Conservation (phyloP, 2,888 invertebrate species). For the Drosophila anomalipes region DNA sequence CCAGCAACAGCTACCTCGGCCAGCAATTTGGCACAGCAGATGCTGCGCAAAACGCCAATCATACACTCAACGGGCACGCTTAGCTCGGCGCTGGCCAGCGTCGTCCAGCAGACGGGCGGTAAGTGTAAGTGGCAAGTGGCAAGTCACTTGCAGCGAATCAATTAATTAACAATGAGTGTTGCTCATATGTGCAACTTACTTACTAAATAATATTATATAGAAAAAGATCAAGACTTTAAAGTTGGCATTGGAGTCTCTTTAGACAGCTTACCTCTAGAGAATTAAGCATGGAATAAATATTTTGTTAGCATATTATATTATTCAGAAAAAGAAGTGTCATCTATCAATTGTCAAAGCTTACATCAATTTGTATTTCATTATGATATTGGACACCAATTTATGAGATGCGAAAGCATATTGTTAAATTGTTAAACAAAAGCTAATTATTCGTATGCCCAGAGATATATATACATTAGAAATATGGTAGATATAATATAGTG, state of each 20-base stretch:
- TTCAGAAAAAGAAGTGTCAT: not conserved
- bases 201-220: not conserved
- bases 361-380: not conserved
- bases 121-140: conserved; percentile 33
- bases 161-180: not conserved
- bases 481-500: not conserved
- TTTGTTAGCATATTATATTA: not conserved
- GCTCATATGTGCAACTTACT: not conserved
- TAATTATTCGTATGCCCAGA: not conserved
- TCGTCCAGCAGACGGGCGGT: conserved; percentile 81
- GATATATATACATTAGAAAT: not conserved
- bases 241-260: not conserved
- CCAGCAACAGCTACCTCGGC: conserved; percentile 33
- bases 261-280: not conserved
- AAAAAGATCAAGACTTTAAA: not conserved
- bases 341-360: not conserved
- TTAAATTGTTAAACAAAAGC: not conserved
- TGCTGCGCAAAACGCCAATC: conserved; percentile 82
- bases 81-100: conserved; percentile 77
- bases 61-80: conserved; percentile 81
- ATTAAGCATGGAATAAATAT: not conserved
- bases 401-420: not conserved
- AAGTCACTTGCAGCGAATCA: not conserved
- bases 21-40: conserved; percentile 72
- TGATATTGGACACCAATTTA: not conserved